Evolutionary conservation across 2,113 vertebrate species (phyloP), one percentile per base, ranked within the genome.

Genomic region (Ophthalmolycus amberensis): DNA sequence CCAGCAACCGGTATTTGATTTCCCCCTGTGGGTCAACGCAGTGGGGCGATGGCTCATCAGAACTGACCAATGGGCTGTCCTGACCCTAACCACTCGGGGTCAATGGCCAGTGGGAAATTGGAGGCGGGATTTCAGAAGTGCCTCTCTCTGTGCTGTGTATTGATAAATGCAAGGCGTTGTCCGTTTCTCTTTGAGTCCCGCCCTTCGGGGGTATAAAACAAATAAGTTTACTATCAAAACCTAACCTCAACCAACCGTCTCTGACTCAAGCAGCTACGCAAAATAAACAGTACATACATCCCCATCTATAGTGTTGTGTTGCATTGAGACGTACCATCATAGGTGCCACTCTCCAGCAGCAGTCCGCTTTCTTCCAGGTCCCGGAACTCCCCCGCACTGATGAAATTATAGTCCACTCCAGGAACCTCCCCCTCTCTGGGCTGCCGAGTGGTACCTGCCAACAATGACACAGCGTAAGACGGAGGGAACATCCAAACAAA

Each of bases 361-460:
- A 97, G 96, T 84, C 97, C 98, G 10, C 97, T 98, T 91, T 99
- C 98, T 85, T 99, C 98, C 93, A 99, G 95, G 0, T 96, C 96
- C 73, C 97, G 96, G 74, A 99, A 99, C 80, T 99, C 98, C 48
- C 95, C 97, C 85, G 99, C 96, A 32, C 96, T 96, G 96, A 99
- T 99, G 94, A 99, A 99, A 87, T 99, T 99, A 92, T 99, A 99
- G 94, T 99, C 98, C 91, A 99, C 97, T 58, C 97, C 98, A 7
- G 98, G 97, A 78, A 99, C 97, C 77, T 99, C 98, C 64, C 97
- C 97, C 88, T 99, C 98, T 90, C 98, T 96, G 88, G 98, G 98
- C 91, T 97, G 96, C 89, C 98, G 96, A 29, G 98, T 99, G 85
- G 98, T 99, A 92, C 98, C 98, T 99, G 95, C 79, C 88, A 89